A percentile compares a stretch with the other conserved stretches of the same genome.
Evolutionary conservation across 2,113 vertebrate species (phyloP).

Genomic region (Rhinogobius similis): DNA sequence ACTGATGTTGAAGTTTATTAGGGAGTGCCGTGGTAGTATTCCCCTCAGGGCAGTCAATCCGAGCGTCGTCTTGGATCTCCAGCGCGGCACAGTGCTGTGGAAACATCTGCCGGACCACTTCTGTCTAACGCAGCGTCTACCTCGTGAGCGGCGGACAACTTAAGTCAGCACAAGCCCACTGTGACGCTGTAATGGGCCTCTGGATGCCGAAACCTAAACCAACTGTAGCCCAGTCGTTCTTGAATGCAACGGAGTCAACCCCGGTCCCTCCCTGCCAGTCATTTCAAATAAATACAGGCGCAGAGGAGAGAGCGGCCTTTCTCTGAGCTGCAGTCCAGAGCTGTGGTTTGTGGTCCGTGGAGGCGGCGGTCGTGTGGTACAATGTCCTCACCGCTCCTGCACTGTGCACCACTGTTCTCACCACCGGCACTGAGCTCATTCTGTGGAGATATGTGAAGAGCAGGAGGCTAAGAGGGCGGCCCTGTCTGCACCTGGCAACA

Average conservation of each 20-base stretch:
- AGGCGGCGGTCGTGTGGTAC: conserved; percentile 39
- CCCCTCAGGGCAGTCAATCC: conserved; percentile 57
- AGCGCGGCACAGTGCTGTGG: conserved; percentile 45
- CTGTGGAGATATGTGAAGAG: conserved; percentile 45
- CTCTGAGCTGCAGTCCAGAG: conserved; percentile 24
- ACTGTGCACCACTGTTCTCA: conserved; percentile 53
- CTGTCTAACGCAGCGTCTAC: conserved; percentile 33
- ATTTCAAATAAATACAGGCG: conserved; percentile 70
- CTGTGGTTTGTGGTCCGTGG: conserved; percentile 54
- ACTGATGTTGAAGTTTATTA: conserved; percentile 37
- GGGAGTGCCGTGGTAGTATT: conserved; percentile 27
- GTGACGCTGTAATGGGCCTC: conserved; percentile 57
- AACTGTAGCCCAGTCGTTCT: conserved; percentile 53
- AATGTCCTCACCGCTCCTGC: conserved; percentile 53
- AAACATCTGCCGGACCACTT: conserved; percentile 71
- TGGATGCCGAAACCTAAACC: conserved; percentile 56
- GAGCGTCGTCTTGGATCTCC: conserved; percentile 38
- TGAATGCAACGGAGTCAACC: conserved; percentile 34
- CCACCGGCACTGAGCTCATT: conserved; percentile 49
- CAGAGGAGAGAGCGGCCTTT: conserved; percentile 57
- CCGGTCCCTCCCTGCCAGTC: conserved; percentile 38
- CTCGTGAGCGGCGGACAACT: conserved; percentile 52
- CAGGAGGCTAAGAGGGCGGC: conserved; percentile 19
- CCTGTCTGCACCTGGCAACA: conserved; percentile 53
- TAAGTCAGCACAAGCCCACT: conserved; percentile 58